Conservation (phyloP, 2,797 vertebrate species). For the Micropoecilia bifurca region DNA sequence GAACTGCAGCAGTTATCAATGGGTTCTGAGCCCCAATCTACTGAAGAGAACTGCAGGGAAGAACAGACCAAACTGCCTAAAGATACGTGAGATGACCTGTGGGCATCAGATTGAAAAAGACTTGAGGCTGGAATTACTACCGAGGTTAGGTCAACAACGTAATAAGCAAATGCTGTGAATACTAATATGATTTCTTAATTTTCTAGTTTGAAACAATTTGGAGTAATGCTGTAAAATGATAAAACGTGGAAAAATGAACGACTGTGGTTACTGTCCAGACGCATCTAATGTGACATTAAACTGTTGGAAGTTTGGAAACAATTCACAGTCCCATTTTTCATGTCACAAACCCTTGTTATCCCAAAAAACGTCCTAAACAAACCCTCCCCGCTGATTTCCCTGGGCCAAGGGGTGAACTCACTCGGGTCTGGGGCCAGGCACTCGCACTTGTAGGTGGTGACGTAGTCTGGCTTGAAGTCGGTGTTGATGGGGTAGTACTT, state of each 20-base stretch:
- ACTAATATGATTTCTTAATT: background rate
- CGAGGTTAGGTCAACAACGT: background rate
- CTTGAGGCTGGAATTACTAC: background rate
- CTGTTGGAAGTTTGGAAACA: background rate
- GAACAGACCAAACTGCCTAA: background rate
- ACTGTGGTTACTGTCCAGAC: background rate
- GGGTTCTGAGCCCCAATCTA: too few species aligned
- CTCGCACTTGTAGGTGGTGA: slow-evolving; percentile 95
- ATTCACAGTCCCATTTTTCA: background rate
- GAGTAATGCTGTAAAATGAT: background rate
- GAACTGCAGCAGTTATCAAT: too few species aligned
- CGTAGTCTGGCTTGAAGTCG: slow-evolving; percentile 91
- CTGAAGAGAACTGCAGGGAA: background rate
- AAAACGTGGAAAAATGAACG: background rate
- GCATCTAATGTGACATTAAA: background rate
- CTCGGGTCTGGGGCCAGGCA: slow-evolving; percentile 92
- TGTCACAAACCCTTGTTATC: background rate
- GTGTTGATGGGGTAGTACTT: slow-evolving; percentile 95
- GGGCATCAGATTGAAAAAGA: background rate
- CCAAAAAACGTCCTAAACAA: background rate
- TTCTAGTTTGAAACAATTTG: background rate
- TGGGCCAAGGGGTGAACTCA: slow-evolving; percentile 78
- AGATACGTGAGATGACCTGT: background rate
- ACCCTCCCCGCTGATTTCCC: slow-evolving; percentile 16
- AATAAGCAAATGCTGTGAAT: background rate